Evolutionary conservation across 2,797 vertebrate genomes (phyloP).

Genomic region (Pempheris klunzingeri): DNA sequence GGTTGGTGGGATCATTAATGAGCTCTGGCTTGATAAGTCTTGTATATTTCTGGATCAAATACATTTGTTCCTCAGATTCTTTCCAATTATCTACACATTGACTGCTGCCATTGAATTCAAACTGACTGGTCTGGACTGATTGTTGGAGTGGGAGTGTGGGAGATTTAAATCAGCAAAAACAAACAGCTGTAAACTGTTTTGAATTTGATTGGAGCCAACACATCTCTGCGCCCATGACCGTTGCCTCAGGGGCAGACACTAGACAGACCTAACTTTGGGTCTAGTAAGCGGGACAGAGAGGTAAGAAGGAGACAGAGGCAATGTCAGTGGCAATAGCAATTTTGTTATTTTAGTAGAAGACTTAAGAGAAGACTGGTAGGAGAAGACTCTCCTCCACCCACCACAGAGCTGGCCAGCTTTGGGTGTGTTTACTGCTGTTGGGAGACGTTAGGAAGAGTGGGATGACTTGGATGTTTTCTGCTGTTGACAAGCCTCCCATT

Average conservation of each 20-base stretch:
- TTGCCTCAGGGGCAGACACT: slow-evolving; percentile 20
- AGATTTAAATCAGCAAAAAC: slow-evolving; percentile 36
- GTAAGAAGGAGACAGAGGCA: not conserved
- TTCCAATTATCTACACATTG: slow-evolving; percentile 26
- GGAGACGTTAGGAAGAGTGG: slow-evolving; percentile 33
- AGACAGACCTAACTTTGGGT: not conserved
- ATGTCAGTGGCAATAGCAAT: slow-evolving; percentile 50
- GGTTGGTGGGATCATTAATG: slow-evolving; percentile 36
- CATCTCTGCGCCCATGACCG: slow-evolving; percentile 30
- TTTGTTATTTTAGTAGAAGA: slow-evolving; percentile 51
- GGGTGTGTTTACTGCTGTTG: slow-evolving; percentile 29
- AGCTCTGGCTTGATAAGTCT: slow-evolving; percentile 42
- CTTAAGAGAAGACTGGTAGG: too few species aligned
- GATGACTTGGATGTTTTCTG: slow-evolving; percentile 51
- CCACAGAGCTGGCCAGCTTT: not conserved
- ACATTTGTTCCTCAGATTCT: not conserved
- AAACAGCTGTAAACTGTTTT: slow-evolving; percentile 44
- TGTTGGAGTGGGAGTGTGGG: not conserved
- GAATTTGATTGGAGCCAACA: slow-evolving; percentile 7
- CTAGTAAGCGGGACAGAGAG: not conserved
- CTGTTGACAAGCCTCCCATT: slow-evolving; percentile 69
- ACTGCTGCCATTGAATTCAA: not conserved
- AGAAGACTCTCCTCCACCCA: not conserved
- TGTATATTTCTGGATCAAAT: slow-evolving; percentile 27
- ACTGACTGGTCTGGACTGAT: not conserved